Percentiles rank a stretch among this genome's conserved stretches.
phyloP scores from a whole-genome alignment of 2,113 vertebrate species.

The Lipotes vexillifer region DNA sequence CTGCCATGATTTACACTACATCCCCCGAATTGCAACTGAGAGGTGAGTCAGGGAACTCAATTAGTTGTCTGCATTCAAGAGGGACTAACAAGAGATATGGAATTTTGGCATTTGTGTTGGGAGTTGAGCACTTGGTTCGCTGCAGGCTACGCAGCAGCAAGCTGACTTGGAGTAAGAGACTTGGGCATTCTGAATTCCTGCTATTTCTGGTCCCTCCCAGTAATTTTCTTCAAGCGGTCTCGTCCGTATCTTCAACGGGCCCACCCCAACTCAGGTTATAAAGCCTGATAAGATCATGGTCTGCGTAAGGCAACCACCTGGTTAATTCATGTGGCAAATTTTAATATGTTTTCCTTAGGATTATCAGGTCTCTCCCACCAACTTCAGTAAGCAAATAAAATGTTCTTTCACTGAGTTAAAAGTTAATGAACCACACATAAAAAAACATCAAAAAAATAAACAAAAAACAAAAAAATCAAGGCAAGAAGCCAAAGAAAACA shows the following conservation, averaged over 20 bases:
- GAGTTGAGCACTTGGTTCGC: background rate
- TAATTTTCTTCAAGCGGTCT: background rate
- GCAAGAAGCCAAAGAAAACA: slow-evolving; percentile 51
- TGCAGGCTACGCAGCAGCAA: background rate
- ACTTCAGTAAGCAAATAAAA: slow-evolving; percentile 34
- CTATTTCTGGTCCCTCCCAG: background rate
- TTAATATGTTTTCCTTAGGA: slow-evolving; percentile 20
- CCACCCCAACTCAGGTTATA: background rate
- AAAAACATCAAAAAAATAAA: background rate
- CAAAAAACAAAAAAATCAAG: background rate
- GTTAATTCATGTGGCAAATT: background rate
- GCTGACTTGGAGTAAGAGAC: background rate
- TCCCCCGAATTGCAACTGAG: background rate
- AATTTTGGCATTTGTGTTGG: background rate
- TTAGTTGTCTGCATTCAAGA: background rate
- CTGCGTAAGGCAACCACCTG: background rate
- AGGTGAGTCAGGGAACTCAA: background rate
- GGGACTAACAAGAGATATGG: background rate
- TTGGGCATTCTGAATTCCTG: background rate
- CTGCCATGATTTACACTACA: background rate
- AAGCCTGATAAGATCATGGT: background rate
- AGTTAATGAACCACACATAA: slow-evolving; percentile 42
- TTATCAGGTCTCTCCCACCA: background rate
- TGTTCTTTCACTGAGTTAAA: slow-evolving; percentile 42
- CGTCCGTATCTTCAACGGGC: background rate